phyloP scores from a whole-genome alignment of 2,797 vertebrate genomes.

The Urophycis tenuis region DNA sequence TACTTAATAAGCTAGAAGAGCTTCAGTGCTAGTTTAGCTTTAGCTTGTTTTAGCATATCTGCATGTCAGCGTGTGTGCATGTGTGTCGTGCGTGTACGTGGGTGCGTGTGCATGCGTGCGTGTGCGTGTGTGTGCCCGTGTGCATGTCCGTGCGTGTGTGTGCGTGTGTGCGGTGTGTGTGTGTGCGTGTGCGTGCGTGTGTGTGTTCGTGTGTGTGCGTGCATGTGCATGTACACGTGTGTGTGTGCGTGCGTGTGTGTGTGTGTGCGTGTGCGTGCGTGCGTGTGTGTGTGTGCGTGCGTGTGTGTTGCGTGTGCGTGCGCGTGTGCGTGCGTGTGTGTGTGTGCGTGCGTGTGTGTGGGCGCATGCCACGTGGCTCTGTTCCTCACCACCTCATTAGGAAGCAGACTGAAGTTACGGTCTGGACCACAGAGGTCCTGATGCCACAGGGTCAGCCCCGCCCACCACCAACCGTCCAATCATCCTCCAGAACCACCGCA shows the following conservation, averaged over 20 bases:
- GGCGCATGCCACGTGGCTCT: neutral
- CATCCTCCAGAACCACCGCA: neutral
- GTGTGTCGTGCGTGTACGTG: no score
- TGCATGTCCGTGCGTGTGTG: neutral
- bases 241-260: constrained; percentile 5
- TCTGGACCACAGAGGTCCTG: neutral
- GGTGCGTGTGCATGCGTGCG: neutral
- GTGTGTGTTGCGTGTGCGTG: no score
- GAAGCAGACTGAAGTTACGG: neutral
- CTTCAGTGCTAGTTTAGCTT: no score
- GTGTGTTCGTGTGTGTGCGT: constrained; percentile 3
- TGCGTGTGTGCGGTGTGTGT: constrained; percentile 1
- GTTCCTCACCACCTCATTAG: no score
- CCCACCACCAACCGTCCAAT: neutral
- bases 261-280: constrained; percentile 8
- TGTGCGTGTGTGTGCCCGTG: neutral
- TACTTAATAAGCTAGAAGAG: no score
- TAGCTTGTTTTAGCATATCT: no score
- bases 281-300: constrained; percentile 10
- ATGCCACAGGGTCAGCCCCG: neutral
- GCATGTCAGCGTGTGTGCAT: no score
- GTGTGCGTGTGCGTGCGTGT: constrained; percentile 2
- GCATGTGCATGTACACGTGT: constrained; percentile 3
- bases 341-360: neutral
- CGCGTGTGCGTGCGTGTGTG: neutral